A percentile compares a stretch with the other conserved stretches of the same genome.
Evolutionary conservation across 2,113 vertebrate species (phyloP).

Genomic region (Periophthalmus modestus): DNA sequence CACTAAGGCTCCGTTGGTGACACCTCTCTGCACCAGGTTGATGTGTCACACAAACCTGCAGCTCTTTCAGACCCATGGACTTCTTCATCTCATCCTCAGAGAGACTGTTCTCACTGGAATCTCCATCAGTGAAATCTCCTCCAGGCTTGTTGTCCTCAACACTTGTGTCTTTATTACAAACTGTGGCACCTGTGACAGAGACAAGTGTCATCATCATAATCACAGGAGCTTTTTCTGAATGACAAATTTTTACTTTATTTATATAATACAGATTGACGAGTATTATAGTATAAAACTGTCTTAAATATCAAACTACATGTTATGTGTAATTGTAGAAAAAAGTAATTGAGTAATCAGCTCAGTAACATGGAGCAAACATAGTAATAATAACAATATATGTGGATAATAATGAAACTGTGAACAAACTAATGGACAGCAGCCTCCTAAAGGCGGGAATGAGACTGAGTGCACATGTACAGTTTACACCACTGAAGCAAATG

Average conservation of each 20-base stretch:
- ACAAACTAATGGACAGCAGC: conserved; percentile 18
- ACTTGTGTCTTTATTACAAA: conserved; percentile 17
- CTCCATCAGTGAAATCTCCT: conserved; percentile 31
- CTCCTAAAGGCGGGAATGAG: conserved; percentile 41
- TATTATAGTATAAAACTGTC: neutral
- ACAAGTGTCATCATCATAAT: neutral
- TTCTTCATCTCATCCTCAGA: conserved; percentile 51
- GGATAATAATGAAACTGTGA: neutral
- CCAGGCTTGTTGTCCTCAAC: conserved; percentile 50
- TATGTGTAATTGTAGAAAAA: neutral
- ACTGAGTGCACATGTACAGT: too few relatives aligned
- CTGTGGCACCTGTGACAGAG: conserved; percentile 21
- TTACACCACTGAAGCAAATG: neutral
- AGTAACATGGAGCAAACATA: neutral
- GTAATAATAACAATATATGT: neutral
- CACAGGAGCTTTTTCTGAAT: too few relatives aligned
- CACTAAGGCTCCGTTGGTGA: conserved; percentile 40
- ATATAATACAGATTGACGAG: too few relatives aligned
- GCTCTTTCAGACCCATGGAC: conserved; percentile 54
- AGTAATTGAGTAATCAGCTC: neutral
- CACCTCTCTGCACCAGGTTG: conserved; percentile 22
- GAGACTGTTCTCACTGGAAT: conserved; percentile 17
- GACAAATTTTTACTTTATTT: too few relatives aligned
- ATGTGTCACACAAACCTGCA: conserved; percentile 45
- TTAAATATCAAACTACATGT: neutral